A percentile compares a stretch with the other conserved stretches of the same genome.
phyloP scores from a whole-genome alignment of 1,140 invertebrate genomes.

The Leptinotarsa undecemlineata region DNA sequence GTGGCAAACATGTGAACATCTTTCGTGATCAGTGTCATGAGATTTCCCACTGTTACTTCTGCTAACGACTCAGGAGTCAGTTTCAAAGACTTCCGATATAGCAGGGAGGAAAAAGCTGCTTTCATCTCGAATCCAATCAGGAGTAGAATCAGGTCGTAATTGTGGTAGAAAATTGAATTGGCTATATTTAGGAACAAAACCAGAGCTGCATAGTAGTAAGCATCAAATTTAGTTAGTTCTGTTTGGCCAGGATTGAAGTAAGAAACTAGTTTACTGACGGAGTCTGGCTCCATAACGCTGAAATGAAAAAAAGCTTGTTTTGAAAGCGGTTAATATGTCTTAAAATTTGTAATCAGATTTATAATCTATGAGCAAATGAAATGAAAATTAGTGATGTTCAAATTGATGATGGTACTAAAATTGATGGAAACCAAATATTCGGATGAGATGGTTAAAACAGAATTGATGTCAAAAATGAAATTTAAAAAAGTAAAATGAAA shows the following conservation, averaged over 20 bases:
- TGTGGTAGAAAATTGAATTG: conserved; percentile 59
- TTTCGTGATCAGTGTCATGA: conserved; percentile 91
- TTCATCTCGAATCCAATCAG: conserved; percentile 80
- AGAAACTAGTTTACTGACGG: conserved; percentile 42
- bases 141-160: conserved; percentile 72
- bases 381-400: no score
- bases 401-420: no score
- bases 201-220: conserved; percentile 32
- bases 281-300: conserved; percentile 36
- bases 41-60: conserved; percentile 81
- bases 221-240: conserved; percentile 26
- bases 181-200: conserved; percentile 33
- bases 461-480: no score
- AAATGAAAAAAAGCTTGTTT: conserved; percentile 28
- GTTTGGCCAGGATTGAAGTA: conserved; percentile 43
- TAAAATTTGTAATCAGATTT: neutral
- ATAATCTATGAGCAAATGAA: neutral
- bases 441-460: no score
- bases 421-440: no score
- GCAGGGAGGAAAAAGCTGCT: conserved; percentile 75
- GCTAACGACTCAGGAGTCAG: conserved; percentile 72
- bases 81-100: conserved; percentile 79
- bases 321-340: neutral
- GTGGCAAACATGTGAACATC: conserved; percentile 78
- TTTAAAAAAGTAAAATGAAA: no score